phyloP scores from a whole-genome alignment of 2,113 vertebrate genomes.

The Daboia siamensis region DNA sequence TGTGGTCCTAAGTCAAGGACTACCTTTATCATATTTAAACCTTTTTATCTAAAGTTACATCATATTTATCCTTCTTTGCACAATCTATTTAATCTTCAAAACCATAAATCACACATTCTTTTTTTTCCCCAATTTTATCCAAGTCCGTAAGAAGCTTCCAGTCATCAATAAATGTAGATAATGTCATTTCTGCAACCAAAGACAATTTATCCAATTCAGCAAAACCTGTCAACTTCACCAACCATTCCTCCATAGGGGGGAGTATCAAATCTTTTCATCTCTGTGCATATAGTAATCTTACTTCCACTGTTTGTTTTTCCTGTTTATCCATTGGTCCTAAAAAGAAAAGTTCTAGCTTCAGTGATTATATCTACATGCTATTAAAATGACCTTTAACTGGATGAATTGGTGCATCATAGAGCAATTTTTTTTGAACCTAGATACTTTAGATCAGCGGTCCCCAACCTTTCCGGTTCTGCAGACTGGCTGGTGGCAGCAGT shows the following conservation, averaged over 20 bases:
- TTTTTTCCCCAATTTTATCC: neutral
- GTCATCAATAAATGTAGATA: neutral
- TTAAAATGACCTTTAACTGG: no score
- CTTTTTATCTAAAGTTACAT: neutral
- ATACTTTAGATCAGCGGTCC: no score
- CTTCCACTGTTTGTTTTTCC: neutral
- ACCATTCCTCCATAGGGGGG: neutral
- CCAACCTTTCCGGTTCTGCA: no score
- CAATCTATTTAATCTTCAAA: neutral
- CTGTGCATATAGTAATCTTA: neutral
- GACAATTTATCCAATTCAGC: neutral
- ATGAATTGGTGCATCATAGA: no score
- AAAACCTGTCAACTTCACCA: neutral
- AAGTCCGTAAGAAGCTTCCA: neutral
- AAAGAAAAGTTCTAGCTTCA: neutral
- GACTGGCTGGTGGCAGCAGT: no score
- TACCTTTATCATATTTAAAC: neutral
- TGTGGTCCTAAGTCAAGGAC: neutral
- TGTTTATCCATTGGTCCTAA: neutral
- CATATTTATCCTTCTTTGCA: neutral
- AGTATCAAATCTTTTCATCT: neutral
- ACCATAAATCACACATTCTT: neutral
- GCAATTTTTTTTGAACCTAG: no score
- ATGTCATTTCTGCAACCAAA: neutral
- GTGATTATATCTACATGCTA: neutral